Evolutionary conservation across 2,797 vertebrate species (phyloP), one percentile per base, ranked within the genome.

Genomic region (Diplodus sargus): DNA sequence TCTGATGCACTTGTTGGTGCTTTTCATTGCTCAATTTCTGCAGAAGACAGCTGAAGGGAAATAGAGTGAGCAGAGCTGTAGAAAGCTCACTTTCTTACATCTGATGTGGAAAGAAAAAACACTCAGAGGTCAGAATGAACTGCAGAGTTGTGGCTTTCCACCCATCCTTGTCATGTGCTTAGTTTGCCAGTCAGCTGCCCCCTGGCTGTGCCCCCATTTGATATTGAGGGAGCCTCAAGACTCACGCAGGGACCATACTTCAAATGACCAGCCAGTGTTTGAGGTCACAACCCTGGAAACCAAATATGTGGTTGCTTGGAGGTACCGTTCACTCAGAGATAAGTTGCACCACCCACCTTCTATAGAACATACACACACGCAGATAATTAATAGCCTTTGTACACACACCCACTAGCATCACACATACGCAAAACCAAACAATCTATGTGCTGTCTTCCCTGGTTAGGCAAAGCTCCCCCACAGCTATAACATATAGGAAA

Each of bases 81-180:
- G n/a, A 83, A 79, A 72, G 60, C 70, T 81, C 14, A 72, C 75
- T 59, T 82, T 34, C 62, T 25, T 58, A 30, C 61, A 66, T 66
- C 47, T 71, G 73, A 45, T 65, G 22, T 43, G 56, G 54, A 76
- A 28, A 22, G 66, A 70, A 58, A 66, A 58, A 66, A 45, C 4
- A 22, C 70, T 84, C 61, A 83, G 78, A 82, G 83, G 87, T 89
- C 88, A 85, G 30, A 88, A 66, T 87, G 42, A 80, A 81, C 73
- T 78, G 48, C 60, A 81, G 68, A 80, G 72, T 60, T 23, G 18
- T 63, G 28, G 48, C 53, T 73, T 64, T 47, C 39, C 47, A 16
- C 3, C 16, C 48, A 51, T 11, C 30, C 48, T 25, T 51, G 42
- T 87, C 73, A 79, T 74, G 48, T 78, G 76, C 78, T 82, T 75